Conservation (phyloP, 2,797 vertebrate species). For the Yasuhikotakia modesta region DNA sequence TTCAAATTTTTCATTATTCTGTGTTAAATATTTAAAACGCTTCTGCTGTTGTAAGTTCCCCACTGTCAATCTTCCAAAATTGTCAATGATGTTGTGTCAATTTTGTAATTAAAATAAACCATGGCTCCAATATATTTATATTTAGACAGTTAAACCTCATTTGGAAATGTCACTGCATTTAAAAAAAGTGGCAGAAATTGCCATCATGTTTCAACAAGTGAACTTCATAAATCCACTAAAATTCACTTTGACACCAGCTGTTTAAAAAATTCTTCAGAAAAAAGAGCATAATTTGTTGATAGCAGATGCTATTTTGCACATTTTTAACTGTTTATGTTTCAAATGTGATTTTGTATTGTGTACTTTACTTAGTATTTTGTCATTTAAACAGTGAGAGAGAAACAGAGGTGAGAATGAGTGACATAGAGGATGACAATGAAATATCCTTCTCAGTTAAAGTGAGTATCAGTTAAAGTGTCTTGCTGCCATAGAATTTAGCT, state of each 20-base stretch:
- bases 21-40: background rate
- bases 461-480: conserved; percentile 10
- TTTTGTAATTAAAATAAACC: no score
- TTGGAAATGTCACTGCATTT: no score
- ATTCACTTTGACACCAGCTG: no score
- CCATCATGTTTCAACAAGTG: no score
- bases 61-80: background rate
- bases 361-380: background rate
- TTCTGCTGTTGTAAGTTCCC: background rate
- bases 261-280: no score
- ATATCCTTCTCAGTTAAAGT: conserved; percentile 77
- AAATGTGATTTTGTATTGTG: background rate
- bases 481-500: background rate
- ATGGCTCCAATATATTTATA: no score
- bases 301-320: no score
- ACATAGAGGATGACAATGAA: conserved; percentile 72
- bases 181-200: no score
- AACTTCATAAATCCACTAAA: no score
- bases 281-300: no score
- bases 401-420: conserved; percentile 63
- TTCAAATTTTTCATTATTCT: background rate
- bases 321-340: background rate
- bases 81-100: background rate
- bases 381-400: background rate
- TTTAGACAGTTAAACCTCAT: no score